Evolutionary conservation across 2,113 vertebrate genomes (phyloP).

Genomic region (Podarcis raffonei): DNA sequence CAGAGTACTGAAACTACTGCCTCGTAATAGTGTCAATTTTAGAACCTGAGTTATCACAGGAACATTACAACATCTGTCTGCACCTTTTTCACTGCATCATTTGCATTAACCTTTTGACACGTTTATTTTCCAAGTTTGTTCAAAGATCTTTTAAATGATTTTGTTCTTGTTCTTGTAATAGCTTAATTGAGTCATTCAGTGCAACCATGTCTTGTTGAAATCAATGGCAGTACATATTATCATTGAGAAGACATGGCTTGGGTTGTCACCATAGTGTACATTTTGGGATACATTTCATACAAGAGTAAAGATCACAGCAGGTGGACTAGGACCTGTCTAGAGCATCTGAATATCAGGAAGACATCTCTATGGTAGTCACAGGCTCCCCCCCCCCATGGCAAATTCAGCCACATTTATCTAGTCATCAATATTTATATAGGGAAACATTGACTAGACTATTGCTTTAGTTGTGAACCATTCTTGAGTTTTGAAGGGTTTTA

Average conservation of each 20-base stretch:
- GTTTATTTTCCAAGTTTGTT: slow-evolving; percentile 59
- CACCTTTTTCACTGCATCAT: slow-evolving; percentile 62
- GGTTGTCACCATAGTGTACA: background rate
- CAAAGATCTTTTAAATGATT: slow-evolving; percentile 63
- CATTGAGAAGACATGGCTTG: background rate
- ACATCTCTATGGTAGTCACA: fast-evolving
- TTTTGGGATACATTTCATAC: background rate
- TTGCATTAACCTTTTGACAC: slow-evolving; percentile 66
- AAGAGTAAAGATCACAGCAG: background rate
- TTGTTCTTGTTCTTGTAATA: slow-evolving; percentile 45
- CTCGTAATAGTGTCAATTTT: slow-evolving; percentile 68
- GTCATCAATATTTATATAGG: background rate
- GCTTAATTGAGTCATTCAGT: slow-evolving; percentile 29
- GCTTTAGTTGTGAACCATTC: background rate
- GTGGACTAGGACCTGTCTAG: too few species aligned
- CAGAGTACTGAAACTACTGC: slow-evolving; percentile 66
- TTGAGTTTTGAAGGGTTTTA: background rate
- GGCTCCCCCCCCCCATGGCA: background rate
- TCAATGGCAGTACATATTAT: background rate
- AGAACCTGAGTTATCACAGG: slow-evolving; percentile 61
- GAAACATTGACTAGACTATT: background rate
- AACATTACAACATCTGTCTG: slow-evolving; percentile 74
- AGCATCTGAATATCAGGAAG: too few species aligned
- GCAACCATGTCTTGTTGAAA: background rate
- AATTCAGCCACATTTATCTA: slow-evolving; percentile 8